A percentile compares a stretch with the other conserved stretches of the same genome.
Evolutionary conservation across 2,888 invertebrate genomes (phyloP).

Genomic region (Tinea semifulvella): DNA sequence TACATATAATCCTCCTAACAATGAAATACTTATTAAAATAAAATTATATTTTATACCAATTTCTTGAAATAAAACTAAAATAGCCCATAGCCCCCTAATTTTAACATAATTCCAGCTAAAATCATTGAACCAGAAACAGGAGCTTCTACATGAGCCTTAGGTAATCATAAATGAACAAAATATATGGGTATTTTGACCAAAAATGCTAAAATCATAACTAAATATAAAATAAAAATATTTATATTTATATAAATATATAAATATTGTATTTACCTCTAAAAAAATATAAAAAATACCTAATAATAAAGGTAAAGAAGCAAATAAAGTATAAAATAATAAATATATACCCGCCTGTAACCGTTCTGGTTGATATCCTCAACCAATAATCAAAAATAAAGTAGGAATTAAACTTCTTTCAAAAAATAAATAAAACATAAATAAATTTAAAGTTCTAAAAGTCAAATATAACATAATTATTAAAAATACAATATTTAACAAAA

Average conservation of each 20-base stretch:
- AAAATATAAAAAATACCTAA: constrained; percentile 64
- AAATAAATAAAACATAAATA: constrained; percentile 75
- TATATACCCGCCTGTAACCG: constrained; percentile 72
- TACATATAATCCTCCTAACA: constrained; percentile 67
- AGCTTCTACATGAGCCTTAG: constrained; percentile 80
- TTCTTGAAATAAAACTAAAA: constrained; percentile 56
- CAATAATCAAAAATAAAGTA: constrained; percentile 72
- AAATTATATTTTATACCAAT: constrained; percentile 56
- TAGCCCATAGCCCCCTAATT: constrained; percentile 76
- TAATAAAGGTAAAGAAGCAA: constrained; percentile 72
- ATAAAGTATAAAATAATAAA: constrained; percentile 76
- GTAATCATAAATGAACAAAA: constrained; percentile 75
- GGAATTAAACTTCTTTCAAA: constrained; percentile 76
- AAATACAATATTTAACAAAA: constrained; percentile 59
- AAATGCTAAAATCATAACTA: constrained; percentile 69
- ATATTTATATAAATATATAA: constrained; percentile 58
- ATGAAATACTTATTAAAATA: constrained; percentile 61
- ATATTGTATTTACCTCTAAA: constrained; percentile 46
- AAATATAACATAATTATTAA: constrained; percentile 64
- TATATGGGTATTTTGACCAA: constrained; percentile 77
- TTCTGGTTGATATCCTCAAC: constrained; percentile 74
- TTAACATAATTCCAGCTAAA: constrained; percentile 77
- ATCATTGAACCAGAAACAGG: constrained; percentile 77
- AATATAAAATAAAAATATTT: constrained; percentile 58
- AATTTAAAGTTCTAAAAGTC: constrained; percentile 65